Base-by-base conservation (phyloP, 2,113 vertebrate genomes). In the Regulus satrapa region DNA sequence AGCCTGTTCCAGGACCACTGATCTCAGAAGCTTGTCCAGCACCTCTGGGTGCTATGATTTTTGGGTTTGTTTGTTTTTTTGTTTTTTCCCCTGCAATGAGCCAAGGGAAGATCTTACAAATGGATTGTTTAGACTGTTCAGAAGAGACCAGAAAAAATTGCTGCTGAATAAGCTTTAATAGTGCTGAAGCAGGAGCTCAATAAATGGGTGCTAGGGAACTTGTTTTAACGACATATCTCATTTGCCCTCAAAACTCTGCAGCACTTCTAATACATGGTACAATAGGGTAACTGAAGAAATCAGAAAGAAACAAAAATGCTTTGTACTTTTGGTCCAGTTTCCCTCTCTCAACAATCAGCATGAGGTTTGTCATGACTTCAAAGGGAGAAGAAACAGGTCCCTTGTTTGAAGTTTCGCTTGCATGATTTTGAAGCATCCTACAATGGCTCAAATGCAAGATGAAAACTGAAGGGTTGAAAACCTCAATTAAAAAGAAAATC, bases 401-500 rank as follows among this genome's bases (percentile, higher is more conserved):
- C 71, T 55, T 66, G 26, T 94, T 94, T 94, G 93, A 95, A 94
- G 91, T 91, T 89, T 17, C 59, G 19, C 62, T 95, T 68, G 54
- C 73, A 91, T 4, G 5, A 75, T 77, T 89, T 80, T 87, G 79
- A 77, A 83, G 73, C n/a, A 34, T 26, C 6, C 28, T 88, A 51
- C 11, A 21, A 12, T 46, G 54, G 38, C 48, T 95, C 36, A 88
- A 92, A 88, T 58, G 16, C 23, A 92, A 75, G 52, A 93, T 3
- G 9, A 89, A 91, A 92, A 85, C 34, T 83, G 78, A 93, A 85
- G 66, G 74, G 43, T 88, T 83, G 63, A 85, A 96, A 75, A 84
- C 43, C 66, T 91, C 96, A 90, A 92, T 94, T 96, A 91, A 79
- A 94, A 94, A 92, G 56, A 91, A 91, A 94, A 95, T 88, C 94